These are phyloP conservation scores for Apocrypta bakeri DNA, from an alignment of 1,140 invertebrate species.

Conservation along the genomic window DNA sequence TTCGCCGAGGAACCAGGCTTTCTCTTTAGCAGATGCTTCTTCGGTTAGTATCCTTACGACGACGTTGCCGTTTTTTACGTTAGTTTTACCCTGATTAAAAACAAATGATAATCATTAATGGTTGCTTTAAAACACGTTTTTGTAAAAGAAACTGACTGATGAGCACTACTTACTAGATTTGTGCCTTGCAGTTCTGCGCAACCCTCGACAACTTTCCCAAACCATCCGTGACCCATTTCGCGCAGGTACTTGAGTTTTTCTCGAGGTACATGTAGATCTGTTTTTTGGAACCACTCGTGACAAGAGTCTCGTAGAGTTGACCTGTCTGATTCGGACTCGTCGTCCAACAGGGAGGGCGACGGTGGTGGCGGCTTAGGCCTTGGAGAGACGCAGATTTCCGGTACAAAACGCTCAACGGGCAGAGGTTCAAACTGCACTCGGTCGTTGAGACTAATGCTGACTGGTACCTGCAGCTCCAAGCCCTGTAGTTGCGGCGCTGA, in stretches of 20 bases:
- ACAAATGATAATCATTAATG: neutral
- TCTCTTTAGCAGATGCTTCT: slow-evolving; percentile 80
- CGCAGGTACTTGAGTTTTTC: slow-evolving; percentile 86
- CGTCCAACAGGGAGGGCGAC: slow-evolving; percentile 61
- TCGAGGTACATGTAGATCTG: slow-evolving; percentile 82
- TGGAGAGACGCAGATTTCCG: slow-evolving; percentile 53
- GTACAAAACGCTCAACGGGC: slow-evolving; percentile 65
- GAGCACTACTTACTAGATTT: slow-evolving; percentile 26
- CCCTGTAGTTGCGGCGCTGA: slow-evolving; percentile 62
- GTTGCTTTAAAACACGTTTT: neutral
- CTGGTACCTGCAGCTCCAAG: slow-evolving; percentile 67
- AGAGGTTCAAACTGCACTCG: slow-evolving; percentile 68
- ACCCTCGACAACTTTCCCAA: slow-evolving; percentile 86
- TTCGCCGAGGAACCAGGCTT: slow-evolving; percentile 84
- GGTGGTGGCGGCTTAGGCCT: slow-evolving; percentile 65
- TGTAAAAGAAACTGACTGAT: neutral
- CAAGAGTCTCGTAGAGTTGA: slow-evolving; percentile 57
- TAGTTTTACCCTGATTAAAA: slow-evolving; percentile 17
- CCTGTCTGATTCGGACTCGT: slow-evolving; percentile 58
- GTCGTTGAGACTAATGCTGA: slow-evolving; percentile 57
- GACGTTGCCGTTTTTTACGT: slow-evolving; percentile 68
- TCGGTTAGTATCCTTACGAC: slow-evolving; percentile 84
- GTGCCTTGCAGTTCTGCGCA: slow-evolving; percentile 77
- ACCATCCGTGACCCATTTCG: slow-evolving; percentile 91
- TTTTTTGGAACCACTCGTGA: slow-evolving; percentile 73